Percentiles rank a stretch among this genome's conserved stretches.
Evolutionary conservation across 2,797 vertebrate genomes (phyloP).

Genomic region (Mareca strepera): DNA sequence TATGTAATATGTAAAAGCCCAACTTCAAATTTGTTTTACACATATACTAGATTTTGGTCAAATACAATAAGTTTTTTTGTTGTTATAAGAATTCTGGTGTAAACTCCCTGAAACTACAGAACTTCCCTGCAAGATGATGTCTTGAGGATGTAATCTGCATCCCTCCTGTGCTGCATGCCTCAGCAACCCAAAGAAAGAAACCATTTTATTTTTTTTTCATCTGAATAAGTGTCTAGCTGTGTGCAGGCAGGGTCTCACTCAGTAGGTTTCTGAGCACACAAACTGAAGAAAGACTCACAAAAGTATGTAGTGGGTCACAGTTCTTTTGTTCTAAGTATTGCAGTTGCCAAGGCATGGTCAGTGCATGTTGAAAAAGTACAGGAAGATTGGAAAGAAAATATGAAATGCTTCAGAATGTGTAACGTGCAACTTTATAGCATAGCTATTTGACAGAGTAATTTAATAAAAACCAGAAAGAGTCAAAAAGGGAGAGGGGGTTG

Average conservation of each 20-base stretch:
- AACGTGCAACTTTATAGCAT: background rate
- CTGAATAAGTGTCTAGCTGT: background rate
- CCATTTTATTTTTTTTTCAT: background rate
- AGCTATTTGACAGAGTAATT: background rate
- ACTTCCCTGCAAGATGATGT: background rate
- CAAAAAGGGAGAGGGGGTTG: background rate
- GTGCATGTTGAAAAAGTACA: background rate
- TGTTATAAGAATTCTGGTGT: background rate
- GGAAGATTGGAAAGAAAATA: background rate
- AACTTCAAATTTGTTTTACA: background rate
- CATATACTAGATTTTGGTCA: background rate
- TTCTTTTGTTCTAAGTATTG: background rate
- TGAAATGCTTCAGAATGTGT: background rate
- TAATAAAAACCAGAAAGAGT: too few species aligned
- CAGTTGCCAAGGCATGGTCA: background rate
- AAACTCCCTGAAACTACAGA: background rate
- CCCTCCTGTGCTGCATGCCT: background rate
- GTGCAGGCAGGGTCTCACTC: background rate
- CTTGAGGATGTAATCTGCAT: background rate
- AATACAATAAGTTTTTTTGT: background rate
- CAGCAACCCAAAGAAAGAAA: background rate
- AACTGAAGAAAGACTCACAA: background rate
- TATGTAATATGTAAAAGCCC: background rate
- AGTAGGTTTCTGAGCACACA: background rate
- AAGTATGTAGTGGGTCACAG: background rate